Conservation (phyloP, 2,113 vertebrate genomes). For the Mus pahari region DNA sequence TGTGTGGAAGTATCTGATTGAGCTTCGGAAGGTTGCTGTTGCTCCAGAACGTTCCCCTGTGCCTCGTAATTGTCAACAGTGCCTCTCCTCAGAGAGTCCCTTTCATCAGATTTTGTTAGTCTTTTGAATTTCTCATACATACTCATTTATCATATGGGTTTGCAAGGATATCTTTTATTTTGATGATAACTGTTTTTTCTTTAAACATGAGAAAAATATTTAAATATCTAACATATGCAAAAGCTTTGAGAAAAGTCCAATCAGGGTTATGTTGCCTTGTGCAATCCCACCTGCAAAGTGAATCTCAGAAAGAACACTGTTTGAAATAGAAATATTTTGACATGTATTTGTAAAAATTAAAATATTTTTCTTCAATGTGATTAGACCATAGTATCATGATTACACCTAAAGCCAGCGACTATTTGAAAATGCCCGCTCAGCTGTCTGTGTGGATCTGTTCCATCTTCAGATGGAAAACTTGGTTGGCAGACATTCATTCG, state of each 20-base stretch:
- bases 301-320: background rate
- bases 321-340: slow-evolving; percentile 32
- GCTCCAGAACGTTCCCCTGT: background rate
- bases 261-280: background rate
- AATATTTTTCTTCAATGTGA: background rate
- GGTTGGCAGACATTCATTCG: background rate
- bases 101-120: background rate
- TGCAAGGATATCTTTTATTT: background rate
- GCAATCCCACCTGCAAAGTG: background rate
- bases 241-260: background rate
- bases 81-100: background rate
- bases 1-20: background rate
- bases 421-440: background rate
- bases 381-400: background rate
- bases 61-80: background rate
- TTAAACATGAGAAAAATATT: background rate
- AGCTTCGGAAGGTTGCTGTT: background rate
- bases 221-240: background rate
- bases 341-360: background rate
- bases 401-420: background rate
- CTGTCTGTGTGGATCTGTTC: background rate
- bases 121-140: background rate
- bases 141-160: background rate
- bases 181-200: background rate
- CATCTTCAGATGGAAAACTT: background rate